Evolutionary conservation across 2,888 invertebrate species (phyloP).

Genomic region (Dyspetes luteomarginatus): DNA sequence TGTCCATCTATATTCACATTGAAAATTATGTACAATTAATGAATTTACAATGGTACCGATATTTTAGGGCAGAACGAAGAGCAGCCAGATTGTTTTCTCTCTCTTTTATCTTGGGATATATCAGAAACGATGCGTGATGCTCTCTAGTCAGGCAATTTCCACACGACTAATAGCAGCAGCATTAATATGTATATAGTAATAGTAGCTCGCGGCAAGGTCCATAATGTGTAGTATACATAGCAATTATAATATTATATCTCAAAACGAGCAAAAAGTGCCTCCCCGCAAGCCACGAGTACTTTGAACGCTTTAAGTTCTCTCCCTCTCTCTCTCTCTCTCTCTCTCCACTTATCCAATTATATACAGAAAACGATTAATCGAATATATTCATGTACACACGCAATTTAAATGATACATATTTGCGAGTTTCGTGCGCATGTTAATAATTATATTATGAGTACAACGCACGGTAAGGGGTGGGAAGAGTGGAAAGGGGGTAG

Average conservation of each 20-base stretch:
- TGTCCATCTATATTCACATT: slow-evolving; percentile 83
- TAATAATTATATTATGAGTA: slow-evolving; percentile 49
- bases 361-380: slow-evolving; percentile 63
- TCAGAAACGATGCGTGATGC: slow-evolving; percentile 44
- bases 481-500: background rate
- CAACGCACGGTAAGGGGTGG: slow-evolving; percentile 16
- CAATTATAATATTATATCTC: slow-evolving; percentile 60
- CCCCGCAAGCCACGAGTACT: slow-evolving; percentile 48
- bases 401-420: slow-evolving; percentile 57
- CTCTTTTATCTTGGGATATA: slow-evolving; percentile 25
- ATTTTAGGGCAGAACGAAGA: slow-evolving; percentile 54
- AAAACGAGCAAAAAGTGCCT: slow-evolving; percentile 48
- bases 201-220: slow-evolving; percentile 61
- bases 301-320: slow-evolving; percentile 44
- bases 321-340: slow-evolving; percentile 24
- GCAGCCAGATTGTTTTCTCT: slow-evolving; percentile 69
- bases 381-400: slow-evolving; percentile 39
- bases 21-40: slow-evolving; percentile 82
- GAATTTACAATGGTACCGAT: slow-evolving; percentile 82
- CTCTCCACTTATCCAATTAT: slow-evolving; percentile 61
- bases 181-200: slow-evolving; percentile 31
- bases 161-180: slow-evolving; percentile 53
- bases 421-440: slow-evolving; percentile 38
- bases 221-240: slow-evolving; percentile 59
- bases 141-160: slow-evolving; percentile 50